Evolutionary conservation across 2,113 vertebrate species (phyloP), one percentile per base, ranked within the genome.

Genomic region (Suncus etruscus): DNA sequence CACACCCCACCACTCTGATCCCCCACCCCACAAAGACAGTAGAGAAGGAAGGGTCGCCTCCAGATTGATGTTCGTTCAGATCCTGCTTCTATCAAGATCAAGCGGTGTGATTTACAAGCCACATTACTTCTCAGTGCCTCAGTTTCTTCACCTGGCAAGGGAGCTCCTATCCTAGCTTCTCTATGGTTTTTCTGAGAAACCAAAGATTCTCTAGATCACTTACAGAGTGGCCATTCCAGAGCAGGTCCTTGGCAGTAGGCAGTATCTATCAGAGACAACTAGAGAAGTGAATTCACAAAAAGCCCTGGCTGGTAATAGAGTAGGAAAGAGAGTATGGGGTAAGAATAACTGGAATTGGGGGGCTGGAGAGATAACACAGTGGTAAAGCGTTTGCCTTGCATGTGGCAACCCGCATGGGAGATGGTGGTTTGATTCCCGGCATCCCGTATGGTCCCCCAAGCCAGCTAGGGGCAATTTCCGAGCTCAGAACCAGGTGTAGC

Each of bases 111-210:
- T 47, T 58, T 75, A 14, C 47, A 80, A 72, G 61, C 80, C 73
- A 39, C 2, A 0, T 63, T 88, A 88, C 16, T 18, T 51, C 63
- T 58, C 73, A 24, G 48, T 45, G 31, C 58, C 58, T 93, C 86
- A 25, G 39, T 90, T 74, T 83, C 74, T 4, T 50, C 39, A 45
- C 10, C 73, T 61, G 51, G 68, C 87, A 72, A 31, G 47, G 12
- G 11, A 18, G 31, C 74, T 89, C 39, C 76, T 39, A 73, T 22
- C 8, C 12, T 8, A 16, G 31, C 58, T 74, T 63, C 58, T 50
- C 27, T 8, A 10, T 18, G 18, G 25, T 92, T 54, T 31, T 75
- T 82, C 82, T 84, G 66, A 83, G 11, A 74, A 89, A 89, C 8
- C 83, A n/a, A 78, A 84, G 66, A 88, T 58, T 10, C 1, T 47